These are phyloP conservation scores for Nymphalis io DNA, from an alignment of 1,140 invertebrate genomes.

Conservation along the genomic window DNA sequence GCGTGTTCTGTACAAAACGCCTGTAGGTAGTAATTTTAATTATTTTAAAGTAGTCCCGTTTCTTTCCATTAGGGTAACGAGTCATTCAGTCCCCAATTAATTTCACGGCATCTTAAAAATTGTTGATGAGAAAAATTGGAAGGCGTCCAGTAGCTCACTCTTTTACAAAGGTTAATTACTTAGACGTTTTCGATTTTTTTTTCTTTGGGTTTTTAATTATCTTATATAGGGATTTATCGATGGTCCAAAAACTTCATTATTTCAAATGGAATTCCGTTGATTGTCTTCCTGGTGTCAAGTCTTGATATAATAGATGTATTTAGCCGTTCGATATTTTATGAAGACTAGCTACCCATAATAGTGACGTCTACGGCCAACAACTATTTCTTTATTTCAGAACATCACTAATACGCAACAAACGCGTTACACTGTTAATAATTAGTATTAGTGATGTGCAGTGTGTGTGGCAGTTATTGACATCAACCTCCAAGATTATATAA, in stretches of 20 bases:
- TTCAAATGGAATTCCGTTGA: neutral
- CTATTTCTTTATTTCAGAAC: too few species aligned
- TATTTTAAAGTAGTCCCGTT: constrained; percentile 32
- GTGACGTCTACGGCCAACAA: too few species aligned
- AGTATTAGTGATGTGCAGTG: too few species aligned
- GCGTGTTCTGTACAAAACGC: neutral
- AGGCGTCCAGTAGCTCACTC: constrained; percentile 34
- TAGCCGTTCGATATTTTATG: too few species aligned
- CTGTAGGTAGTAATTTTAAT: constrained; percentile 12
- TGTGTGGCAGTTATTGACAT: too few species aligned
- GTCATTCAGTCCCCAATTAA: constrained; percentile 44
- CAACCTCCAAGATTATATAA: too few species aligned
- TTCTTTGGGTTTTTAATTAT: constrained; percentile 13
- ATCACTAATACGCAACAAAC: too few species aligned
- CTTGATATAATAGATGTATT: too few species aligned
- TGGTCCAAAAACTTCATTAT: neutral
- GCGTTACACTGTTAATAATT: too few species aligned
- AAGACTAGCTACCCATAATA: too few species aligned
- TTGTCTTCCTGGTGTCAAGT: neutral
- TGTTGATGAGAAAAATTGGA: constrained; percentile 47
- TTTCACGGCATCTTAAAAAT: constrained; percentile 43
- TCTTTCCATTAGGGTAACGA: constrained; percentile 43
- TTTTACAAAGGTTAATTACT: constrained; percentile 33
- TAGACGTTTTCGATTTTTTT: constrained; percentile 11
- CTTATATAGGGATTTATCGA: neutral